These are phyloP conservation scores for Drosophila prolongata DNA, from an alignment of 2,888 invertebrate genomes.

Conservation along the genomic window DNA sequence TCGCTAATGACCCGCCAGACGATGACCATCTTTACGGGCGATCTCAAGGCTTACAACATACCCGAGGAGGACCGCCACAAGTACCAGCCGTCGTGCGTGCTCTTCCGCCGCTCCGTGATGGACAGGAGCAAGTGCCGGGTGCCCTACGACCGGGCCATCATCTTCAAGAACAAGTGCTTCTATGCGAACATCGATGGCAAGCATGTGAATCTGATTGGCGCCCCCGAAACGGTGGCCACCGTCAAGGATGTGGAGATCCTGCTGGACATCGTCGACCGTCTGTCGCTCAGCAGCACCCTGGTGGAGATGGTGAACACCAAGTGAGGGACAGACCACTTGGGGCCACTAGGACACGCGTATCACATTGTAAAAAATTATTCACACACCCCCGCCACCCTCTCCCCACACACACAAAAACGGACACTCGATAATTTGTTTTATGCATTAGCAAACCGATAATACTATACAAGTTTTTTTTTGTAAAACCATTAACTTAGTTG, in stretches of 20 bases:
- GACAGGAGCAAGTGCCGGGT: constrained; percentile 75
- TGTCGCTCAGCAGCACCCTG: constrained; percentile 80
- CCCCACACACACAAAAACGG: constrained; percentile 10
- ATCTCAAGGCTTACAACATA: constrained; percentile 81
- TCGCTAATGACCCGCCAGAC: constrained; percentile 68
- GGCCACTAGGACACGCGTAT: constrained; percentile 10
- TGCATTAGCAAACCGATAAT: constrained; percentile 13
- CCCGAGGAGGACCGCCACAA: constrained; percentile 82
- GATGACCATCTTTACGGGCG: constrained; percentile 81
- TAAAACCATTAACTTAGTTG: constrained; percentile 46
- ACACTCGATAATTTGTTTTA: constrained; percentile 30
- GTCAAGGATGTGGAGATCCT: constrained; percentile 83
- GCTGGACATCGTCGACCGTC: constrained; percentile 83
- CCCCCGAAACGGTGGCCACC: constrained; percentile 81
- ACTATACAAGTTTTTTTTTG: constrained; percentile 33
- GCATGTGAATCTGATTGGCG: constrained; percentile 83
- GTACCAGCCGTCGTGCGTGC: constrained; percentile 84
- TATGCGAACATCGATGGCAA: constrained; percentile 84
- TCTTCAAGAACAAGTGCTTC: constrained; percentile 84
- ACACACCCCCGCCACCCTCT: neutral
- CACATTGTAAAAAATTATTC: constrained; percentile 31
- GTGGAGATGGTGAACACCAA: constrained; percentile 71
- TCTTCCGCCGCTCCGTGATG: constrained; percentile 81
- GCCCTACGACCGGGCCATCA: constrained; percentile 84
- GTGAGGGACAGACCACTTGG: constrained; percentile 11